Percentiles rank a stretch among this genome's conserved stretches.
Conservation (phyloP, 2,113 vertebrate species). For the Passer domesticus region DNA sequence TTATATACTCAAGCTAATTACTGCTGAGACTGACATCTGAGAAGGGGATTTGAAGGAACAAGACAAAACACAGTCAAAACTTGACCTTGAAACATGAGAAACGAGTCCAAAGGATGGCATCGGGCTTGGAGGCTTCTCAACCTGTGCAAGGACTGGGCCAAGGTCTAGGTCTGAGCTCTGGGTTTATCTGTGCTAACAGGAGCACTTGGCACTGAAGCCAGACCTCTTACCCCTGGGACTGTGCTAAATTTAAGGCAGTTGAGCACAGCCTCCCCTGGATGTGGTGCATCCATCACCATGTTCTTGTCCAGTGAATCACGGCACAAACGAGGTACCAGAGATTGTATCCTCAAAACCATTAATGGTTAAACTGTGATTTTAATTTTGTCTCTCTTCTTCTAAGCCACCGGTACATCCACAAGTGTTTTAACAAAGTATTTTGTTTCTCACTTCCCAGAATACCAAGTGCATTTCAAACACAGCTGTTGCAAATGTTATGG, state of each 20-base stretch:
- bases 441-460: constrained; percentile 50
- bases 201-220: neutral
- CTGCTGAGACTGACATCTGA: neutral
- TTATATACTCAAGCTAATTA: neutral
- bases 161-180: neutral
- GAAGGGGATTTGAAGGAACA: constrained; percentile 10
- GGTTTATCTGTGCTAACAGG: neutral
- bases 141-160: neutral
- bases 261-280: neutral
- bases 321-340: neutral
- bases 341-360: accelerated
- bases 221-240: neutral
- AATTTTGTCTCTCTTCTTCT: neutral
- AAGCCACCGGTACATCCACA: neutral
- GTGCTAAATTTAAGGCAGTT: neutral
- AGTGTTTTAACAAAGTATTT: constrained; percentile 56
- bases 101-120: neutral
- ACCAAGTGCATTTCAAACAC: constrained; percentile 59
- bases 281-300: too few relatives aligned
- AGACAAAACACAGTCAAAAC: constrained; percentile 11
- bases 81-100: constrained; percentile 12
- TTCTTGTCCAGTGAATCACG: neutral
- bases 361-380: neutral
- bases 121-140: neutral
- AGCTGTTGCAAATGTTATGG: constrained; percentile 55